phyloP scores from a whole-genome alignment of 2,888 invertebrate species.

The Gisinianus flammeolus region DNA sequence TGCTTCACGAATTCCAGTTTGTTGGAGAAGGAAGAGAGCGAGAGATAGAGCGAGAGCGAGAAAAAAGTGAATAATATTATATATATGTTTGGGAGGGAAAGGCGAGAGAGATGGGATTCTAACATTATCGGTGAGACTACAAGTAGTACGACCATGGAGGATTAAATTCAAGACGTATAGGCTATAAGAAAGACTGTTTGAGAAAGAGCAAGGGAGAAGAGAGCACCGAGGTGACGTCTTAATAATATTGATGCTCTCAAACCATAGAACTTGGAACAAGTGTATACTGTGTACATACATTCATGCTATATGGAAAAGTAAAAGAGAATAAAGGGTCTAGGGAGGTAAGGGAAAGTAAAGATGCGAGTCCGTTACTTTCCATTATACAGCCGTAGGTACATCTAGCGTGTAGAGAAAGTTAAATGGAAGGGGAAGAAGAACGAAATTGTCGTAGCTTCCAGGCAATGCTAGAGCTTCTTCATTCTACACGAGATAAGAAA shows the following conservation, averaged over 20 bases:
- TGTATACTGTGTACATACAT: not conserved
- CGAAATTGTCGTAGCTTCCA: constrained; percentile 14
- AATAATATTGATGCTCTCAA: constrained; percentile 14
- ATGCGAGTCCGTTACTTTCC: not conserved
- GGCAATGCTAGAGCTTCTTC: constrained; percentile 12
- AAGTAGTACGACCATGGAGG: not conserved
- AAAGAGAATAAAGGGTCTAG: not conserved
- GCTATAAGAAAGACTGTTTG: too few relatives aligned
- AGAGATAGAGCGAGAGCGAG: not conserved
- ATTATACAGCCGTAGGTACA: not conserved
- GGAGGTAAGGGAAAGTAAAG: not conserved
- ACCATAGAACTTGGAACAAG: not conserved
- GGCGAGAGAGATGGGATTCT: not conserved
- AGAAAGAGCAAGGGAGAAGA: not conserved
- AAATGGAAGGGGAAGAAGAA: constrained; percentile 25
- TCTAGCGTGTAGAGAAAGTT: constrained; percentile 15
- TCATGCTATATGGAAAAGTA: not conserved
- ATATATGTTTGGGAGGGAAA: not conserved
- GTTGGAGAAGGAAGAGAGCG: not conserved
- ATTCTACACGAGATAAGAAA: not conserved
- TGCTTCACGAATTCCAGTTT: not conserved
- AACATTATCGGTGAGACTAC: constrained; percentile 2
- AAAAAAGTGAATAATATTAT: not conserved
- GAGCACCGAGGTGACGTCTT: constrained; percentile 1
- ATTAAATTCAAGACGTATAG: not conserved